Evolutionary conservation across 2,797 vertebrate species (phyloP), one percentile per base, ranked within the genome.

Genomic region (Paguma larvata): DNA sequence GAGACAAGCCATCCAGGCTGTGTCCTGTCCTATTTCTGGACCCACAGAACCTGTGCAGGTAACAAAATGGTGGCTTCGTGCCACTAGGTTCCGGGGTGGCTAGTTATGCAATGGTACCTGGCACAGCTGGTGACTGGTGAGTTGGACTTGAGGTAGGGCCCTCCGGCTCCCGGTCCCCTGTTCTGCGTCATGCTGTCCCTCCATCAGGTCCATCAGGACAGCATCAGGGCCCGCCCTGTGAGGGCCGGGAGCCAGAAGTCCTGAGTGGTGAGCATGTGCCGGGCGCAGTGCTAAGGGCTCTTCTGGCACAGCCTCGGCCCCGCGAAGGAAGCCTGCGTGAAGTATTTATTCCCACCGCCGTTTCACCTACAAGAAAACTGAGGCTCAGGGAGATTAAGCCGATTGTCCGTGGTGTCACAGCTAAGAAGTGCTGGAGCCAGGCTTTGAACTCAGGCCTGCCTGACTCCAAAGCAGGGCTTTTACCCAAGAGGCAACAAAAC

Each of bases 11-110:
- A 15, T 8, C 38, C 46, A 0, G 11, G 41, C 62, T 16, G 56
- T 5, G 59, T 30, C 53, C 89, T 48, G 34, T 12, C 32, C 14
- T 25, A 14, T 21, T 12, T 48, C 67, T 48, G 77, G 62, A 68
- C 38, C 53, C 2, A 4, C 27, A 83, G 34, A 70, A 51, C 30
- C 18, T 1, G 2, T 0, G 8, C 3, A 0, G 79, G 27, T 25
- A 86, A 48, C 46, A 27, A 46, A 34, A 19, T 9, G 46, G 27
- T 44, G 2, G 1, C 23, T 68, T 18, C 13, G 18, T 48, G 56
- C 32, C n/a, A 12, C 38, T 70, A 7, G 41, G 32, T 59, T 79
- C 59, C 21, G 1, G 77, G 34, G 79, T 48, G 30, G 48, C 41
- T 14, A 15, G 67, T 48, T 19, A 63, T 0, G 21, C 0, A n/a